Conservation (phyloP, 2,797 vertebrate genomes). For the Lemur catta region DNA sequence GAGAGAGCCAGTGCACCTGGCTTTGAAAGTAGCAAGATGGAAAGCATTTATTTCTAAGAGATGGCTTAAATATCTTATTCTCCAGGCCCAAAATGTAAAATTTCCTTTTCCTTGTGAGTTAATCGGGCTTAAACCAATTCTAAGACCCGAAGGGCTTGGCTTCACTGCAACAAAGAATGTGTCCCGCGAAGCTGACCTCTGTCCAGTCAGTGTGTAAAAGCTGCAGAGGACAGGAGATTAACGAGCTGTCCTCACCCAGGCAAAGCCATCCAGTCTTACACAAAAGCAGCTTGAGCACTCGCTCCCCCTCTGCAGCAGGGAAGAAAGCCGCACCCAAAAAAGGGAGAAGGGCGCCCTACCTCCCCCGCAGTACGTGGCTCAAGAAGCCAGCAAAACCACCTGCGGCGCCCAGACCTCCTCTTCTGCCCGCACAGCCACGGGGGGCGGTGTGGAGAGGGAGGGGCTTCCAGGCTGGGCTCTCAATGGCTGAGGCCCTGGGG, state of each 20-base stretch:
- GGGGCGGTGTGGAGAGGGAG: rapidly evolving
- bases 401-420: rapidly evolving
- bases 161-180: conserved; percentile 48
- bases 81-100: conserved; percentile 50
- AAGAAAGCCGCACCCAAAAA: background rate
- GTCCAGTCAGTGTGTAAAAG: background rate
- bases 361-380: background rate
- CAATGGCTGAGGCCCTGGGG: background rate
- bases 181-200: conserved; percentile 45
- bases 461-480: background rate
- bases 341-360: background rate
- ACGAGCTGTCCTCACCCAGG: background rate
- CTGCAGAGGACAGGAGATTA: conserved; percentile 5
- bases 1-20: background rate
- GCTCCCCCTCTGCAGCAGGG: background rate
- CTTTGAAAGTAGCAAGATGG: background rate
- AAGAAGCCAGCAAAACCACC: background rate
- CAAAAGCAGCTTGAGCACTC: background rate
- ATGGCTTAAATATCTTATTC: conserved; percentile 44
- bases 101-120: conserved; percentile 31
- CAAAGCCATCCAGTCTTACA: background rate
- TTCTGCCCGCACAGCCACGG: rapidly evolving
- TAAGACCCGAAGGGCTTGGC: conserved; percentile 52
- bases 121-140: conserved; percentile 65
- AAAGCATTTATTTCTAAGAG: conserved; percentile 50